Evolutionary conservation across 2,888 invertebrate genomes (phyloP), one percentile per base, ranked within the genome.

Genomic region (Eupithecia inturbata): DNA sequence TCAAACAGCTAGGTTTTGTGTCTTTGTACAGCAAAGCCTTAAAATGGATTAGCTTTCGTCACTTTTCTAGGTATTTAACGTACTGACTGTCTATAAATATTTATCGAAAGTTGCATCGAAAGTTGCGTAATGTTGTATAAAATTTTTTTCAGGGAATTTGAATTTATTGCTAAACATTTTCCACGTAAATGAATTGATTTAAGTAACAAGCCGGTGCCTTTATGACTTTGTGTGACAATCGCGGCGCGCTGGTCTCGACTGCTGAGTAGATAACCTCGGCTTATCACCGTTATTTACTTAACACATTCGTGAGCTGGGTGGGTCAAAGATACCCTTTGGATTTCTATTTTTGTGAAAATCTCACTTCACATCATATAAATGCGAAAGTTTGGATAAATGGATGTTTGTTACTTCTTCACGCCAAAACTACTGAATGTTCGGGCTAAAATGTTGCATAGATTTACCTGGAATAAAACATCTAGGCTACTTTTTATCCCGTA

Each of bases 261-360:
- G 85, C 81, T 80, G 76, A 78, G 74, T 68, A 88, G 93, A 93
- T 93, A 93, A 91, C 91, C 90, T 88, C 86, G 84, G 77, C 85
- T 91, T 93, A 93, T 93, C 93, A 85, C 75, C 82, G 85, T 83
- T 89, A 88, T 89, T 90, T 88, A 89, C 89, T 90, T 89, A 91
- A 92, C 91, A 83, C 87, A 79, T 16, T 19, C 71, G 67, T 71
- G 79, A 68, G 45, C 60, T 68, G 39, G 33, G 73, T 10, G n/a
- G 85, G 86, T 81, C 78, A 75, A 1, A 39, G 26, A 74, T 71
- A 71, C 76, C 77, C 22, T 63, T 63, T 39, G 22, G 31, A 28
- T 33, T 45, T 22, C n/a, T 53, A 57, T 57, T 68, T 66, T 64
- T n/a, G 31, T 9, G 22, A 53, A 53, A 26, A 22, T 53, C 4